Evolutionary conservation across 2,797 vertebrate genomes (phyloP).

Genomic region (Platyrinchus mystaceus): DNA sequence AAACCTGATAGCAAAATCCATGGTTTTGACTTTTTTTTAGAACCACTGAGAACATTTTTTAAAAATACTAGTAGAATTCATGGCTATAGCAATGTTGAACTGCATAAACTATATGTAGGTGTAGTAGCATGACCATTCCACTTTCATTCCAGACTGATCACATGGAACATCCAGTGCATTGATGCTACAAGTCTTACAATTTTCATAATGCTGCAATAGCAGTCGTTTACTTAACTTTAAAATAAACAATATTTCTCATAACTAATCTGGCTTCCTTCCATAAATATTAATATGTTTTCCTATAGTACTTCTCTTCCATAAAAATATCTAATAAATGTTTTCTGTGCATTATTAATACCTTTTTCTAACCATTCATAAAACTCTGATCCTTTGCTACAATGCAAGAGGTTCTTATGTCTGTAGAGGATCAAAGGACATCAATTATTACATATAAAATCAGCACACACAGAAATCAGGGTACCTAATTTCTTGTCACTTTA

Average conservation of each 20-base stretch:
- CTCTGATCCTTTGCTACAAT: constrained; percentile 65
- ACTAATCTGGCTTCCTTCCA: constrained; percentile 72
- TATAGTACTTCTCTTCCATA: constrained; percentile 74
- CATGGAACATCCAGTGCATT: constrained; percentile 20
- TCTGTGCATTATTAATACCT: constrained; percentile 78
- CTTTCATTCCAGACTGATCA: constrained; percentile 51
- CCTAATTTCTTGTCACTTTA: constrained; percentile 58
- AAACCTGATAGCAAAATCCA: constrained; percentile 75
- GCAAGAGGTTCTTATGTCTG: constrained; percentile 63
- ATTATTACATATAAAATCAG: constrained; percentile 76
- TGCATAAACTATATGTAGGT: constrained; percentile 47
- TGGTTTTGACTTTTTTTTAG: constrained; percentile 54
- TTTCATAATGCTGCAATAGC: constrained; percentile 38
- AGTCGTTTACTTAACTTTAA: constrained; percentile 64
- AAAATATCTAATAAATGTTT: constrained; percentile 81
- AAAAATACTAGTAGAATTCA: constrained; percentile 79
- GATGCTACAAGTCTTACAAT: constrained; percentile 28
- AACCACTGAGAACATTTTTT: constrained; percentile 71
- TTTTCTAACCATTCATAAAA: constrained; percentile 71
- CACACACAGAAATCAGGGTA: constrained; percentile 73
- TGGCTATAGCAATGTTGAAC: constrained; percentile 71
- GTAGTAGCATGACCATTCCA: constrained; percentile 37
- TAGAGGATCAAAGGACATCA: constrained; percentile 67
- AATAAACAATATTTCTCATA: constrained; percentile 73
- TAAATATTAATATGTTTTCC: constrained; percentile 75